Percentiles rank a stretch among this genome's conserved stretches.
These are phyloP conservation scores for Pogoniulus pusillus DNA, from an alignment of 2,797 vertebrate genomes.

Conservation along the genomic window DNA sequence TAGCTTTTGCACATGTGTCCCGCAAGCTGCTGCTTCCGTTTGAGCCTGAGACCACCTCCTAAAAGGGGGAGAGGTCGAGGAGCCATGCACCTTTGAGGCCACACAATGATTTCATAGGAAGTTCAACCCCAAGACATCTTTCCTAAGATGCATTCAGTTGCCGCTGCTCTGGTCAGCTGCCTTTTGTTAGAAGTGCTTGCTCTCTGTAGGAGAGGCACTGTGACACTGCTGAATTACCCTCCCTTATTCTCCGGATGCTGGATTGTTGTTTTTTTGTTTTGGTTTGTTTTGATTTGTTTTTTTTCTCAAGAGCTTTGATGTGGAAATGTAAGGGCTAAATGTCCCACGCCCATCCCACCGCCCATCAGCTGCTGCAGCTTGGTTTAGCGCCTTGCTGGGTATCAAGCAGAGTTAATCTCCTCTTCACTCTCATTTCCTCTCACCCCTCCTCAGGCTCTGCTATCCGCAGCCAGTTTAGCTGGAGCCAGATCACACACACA, in stretches of 20 bases:
- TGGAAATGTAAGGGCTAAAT: background rate
- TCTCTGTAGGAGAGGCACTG: slow-evolving; percentile 65
- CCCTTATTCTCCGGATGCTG: slow-evolving; percentile 66
- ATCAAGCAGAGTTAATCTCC: background rate
- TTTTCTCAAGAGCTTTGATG: slow-evolving; percentile 23
- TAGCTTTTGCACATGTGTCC: background rate
- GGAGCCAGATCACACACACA: slow-evolving; percentile 1
- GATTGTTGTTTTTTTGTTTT: too few species aligned
- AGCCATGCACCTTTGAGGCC: background rate
- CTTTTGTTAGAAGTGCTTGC: slow-evolving; percentile 76
- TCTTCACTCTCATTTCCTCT: background rate
- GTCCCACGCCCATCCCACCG: background rate
- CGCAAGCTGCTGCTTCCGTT: background rate
- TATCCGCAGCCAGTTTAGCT: background rate
- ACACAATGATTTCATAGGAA: slow-evolving; percentile 48
- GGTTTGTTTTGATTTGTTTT: too few species aligned
- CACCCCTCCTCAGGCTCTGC: background rate
- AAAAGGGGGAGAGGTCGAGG: rapidly evolving
- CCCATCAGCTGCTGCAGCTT: background rate
- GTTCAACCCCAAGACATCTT: slow-evolving; percentile 65
- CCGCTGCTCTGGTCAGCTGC: slow-evolving; percentile 70
- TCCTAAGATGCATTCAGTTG: slow-evolving; percentile 69
- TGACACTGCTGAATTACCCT: slow-evolving; percentile 59
- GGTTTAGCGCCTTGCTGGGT: background rate
- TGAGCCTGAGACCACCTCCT: background rate